Evolutionary conservation across 2,888 invertebrate genomes (phyloP).

Genomic region (Morpho deidamia): DNA sequence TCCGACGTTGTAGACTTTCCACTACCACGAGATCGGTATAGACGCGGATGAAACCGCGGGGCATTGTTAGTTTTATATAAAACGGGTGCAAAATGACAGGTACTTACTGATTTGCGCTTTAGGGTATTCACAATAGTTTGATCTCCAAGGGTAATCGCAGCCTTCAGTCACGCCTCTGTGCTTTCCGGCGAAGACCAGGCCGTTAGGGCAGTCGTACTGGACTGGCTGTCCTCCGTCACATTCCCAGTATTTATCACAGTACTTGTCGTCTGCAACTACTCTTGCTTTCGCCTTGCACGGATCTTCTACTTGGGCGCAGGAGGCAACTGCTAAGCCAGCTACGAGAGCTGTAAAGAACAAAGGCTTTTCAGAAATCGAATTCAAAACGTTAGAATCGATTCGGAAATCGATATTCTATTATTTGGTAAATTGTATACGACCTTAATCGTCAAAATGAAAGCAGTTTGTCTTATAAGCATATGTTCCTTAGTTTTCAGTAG

Average conservation of each 20-base stretch:
- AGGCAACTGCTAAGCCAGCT: constrained; percentile 38
- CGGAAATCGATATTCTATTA: no score
- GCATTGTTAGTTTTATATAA: no score
- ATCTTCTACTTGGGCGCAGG: constrained; percentile 79
- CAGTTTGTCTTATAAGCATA: no score
- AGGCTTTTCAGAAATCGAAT: background rate
- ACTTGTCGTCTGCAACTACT: constrained; percentile 86
- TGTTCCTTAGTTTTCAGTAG: no score
- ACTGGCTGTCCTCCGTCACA: constrained; percentile 90
- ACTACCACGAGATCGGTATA: no score
- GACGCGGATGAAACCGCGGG: no score
- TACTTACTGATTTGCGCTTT: constrained; percentile 81
- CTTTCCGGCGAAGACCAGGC: constrained; percentile 92
- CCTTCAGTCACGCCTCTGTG: constrained; percentile 92
- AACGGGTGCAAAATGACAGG: background rate
- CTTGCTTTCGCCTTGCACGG: constrained; percentile 89
- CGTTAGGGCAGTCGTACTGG: constrained; percentile 93
- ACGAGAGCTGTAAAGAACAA: constrained; percentile 38
- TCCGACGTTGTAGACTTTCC: no score
- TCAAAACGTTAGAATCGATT: no score
- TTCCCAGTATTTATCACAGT: constrained; percentile 91
- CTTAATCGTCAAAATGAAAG: no score
- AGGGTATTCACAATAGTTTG: constrained; percentile 88
- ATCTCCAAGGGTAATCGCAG: constrained; percentile 93
- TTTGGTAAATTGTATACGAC: no score